These are phyloP conservation scores for Onychomys torridus DNA, from an alignment of 2,797 vertebrate species.

Conservation along the genomic window DNA sequence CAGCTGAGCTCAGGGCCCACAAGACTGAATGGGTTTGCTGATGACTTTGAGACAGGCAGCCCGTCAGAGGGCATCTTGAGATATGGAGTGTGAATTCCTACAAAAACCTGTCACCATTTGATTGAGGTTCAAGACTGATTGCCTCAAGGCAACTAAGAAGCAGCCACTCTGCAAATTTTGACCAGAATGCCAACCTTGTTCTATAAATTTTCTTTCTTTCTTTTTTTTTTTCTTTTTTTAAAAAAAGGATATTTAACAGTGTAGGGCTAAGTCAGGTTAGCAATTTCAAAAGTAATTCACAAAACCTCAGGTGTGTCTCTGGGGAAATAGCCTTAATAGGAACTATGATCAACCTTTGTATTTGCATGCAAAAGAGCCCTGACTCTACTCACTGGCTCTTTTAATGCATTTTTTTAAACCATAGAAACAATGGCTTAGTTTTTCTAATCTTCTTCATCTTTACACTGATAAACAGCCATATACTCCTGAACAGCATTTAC, in stretches of 20 bases:
- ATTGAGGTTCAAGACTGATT: background rate
- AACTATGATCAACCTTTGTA: background rate
- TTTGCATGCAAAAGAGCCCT: background rate
- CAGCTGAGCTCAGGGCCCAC: background rate
- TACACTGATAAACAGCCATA: background rate
- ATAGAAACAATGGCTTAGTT: background rate
- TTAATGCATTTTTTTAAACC: background rate
- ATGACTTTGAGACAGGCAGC: background rate
- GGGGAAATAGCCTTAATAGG: background rate
- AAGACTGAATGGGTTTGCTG: background rate
- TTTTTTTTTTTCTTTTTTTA: background rate
- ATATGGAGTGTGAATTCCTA: background rate
- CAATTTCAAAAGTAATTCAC: background rate
- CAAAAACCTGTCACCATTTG: background rate
- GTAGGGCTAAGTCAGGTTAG: conserved; percentile 18
- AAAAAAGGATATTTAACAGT: background rate
- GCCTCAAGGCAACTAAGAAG: background rate
- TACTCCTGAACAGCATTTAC: background rate
- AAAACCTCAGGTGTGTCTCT: background rate
- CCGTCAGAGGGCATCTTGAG: background rate
- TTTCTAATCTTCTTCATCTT: conserved; percentile 8
- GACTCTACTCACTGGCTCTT: background rate
- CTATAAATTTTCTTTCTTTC: background rate
- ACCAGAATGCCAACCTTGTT: background rate
- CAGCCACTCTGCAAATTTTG: background rate